Evolutionary conservation across 2,888 invertebrate species (phyloP), one percentile per base, ranked within the genome.

Genomic region (Mayetiola destructor): DNA sequence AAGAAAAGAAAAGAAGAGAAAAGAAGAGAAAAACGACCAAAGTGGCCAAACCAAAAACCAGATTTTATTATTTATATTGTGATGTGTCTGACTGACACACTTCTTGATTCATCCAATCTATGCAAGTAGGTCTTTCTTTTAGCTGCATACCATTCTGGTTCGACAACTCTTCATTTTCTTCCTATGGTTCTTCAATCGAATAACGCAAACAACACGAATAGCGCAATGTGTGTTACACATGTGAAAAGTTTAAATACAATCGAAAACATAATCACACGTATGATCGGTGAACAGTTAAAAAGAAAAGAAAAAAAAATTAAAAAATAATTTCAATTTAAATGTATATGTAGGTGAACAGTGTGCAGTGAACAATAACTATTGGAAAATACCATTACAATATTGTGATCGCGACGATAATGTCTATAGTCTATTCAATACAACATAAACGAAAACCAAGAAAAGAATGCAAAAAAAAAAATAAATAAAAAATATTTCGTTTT

Each of bases 31-130:
- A 37, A n/a, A 20, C 42, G 42, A 42, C 16, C 12, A 42, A 18
- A n/a, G n/a, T n/a, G n/a, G n/a, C n/a, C n/a, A 14, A 48, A 42
- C 9, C 10, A 14, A 42, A 48, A 36, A 56, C 39, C 37, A 27
- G 48, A 39, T 56, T 42, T 18, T 39, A 53, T 20, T 56, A 56
- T 29, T 37, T 40, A 39, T 40, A 56, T 56, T 40, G 14, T 39
- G 55, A 55, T 37, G 16, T 59, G 54, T 63, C 63, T 63, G 64
- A 64, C 62, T 64, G 64, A 63, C 64, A 64, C 62, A 64, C 64
- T 64, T 64, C 56, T 59, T 59, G 59, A 59, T 59, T 59, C 58
- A 57, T 57, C 59, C 59, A 60, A 61, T 62, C 62, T 61, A 57
- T 63, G 61, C 60, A 64, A 63, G 64, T 64, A 63, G 64, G 64